These are phyloP conservation scores for Drosophila bocki DNA, from an alignment of 1,140 invertebrate genomes.

Conservation along the genomic window DNA sequence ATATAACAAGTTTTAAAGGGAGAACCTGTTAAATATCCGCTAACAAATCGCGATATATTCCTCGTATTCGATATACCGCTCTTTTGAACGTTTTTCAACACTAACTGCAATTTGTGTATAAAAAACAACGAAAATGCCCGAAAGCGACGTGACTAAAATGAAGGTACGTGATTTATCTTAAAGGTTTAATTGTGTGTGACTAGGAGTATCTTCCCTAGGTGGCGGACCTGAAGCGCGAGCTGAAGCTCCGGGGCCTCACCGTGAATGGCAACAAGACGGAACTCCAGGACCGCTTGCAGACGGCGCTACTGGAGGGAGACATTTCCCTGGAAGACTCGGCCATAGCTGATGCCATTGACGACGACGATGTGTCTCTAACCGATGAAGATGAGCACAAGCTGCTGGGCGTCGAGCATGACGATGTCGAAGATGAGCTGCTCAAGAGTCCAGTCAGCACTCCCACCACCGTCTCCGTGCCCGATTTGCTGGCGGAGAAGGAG, in stretches of 20 bases:
- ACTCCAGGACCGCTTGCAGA: slow-evolving; percentile 90
- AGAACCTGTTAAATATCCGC: background rate
- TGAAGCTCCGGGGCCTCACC: slow-evolving; percentile 91
- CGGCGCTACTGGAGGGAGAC: slow-evolving; percentile 87
- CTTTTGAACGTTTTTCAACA: background rate
- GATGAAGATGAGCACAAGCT: slow-evolving; percentile 78
- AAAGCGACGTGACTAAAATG: slow-evolving; percentile 83
- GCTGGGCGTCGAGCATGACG: slow-evolving; percentile 67
- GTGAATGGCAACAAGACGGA: slow-evolving; percentile 93
- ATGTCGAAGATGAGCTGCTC: slow-evolving; percentile 71
- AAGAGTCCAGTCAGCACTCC: slow-evolving; percentile 76
- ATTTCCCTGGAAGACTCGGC: slow-evolving; percentile 86
- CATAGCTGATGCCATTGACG: slow-evolving; percentile 85
- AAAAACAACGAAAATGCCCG: slow-evolving; percentile 70
- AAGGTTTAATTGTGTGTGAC: background rate
- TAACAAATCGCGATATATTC: background rate
- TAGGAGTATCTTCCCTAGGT: slow-evolving; percentile 84
- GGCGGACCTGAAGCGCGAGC: slow-evolving; percentile 91
- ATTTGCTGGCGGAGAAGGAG: slow-evolving; percentile 33
- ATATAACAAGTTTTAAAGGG: background rate
- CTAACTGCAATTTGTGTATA: slow-evolving; percentile 13
- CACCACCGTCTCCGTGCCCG: slow-evolving; percentile 38
- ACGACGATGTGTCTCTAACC: slow-evolving; percentile 71
- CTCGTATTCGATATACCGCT: background rate
- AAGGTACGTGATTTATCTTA: slow-evolving; percentile 55